Evolutionary conservation across 1,140 invertebrate genomes (phyloP), one percentile per base, ranked within the genome.

Genomic region (Drosophila subpulchrella): DNA sequence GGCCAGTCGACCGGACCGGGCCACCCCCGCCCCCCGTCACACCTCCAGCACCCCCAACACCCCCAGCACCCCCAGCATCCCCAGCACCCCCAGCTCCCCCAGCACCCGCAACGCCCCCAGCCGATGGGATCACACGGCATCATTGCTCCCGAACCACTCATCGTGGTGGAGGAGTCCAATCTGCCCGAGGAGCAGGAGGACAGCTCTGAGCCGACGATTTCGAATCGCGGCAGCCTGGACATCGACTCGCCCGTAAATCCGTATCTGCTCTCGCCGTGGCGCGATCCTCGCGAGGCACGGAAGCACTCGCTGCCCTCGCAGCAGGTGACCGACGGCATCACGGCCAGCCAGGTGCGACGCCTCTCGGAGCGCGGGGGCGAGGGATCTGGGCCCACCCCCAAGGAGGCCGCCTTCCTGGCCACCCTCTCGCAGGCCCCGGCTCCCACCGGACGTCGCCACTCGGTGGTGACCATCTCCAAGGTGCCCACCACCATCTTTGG

Each of bases 221-320:
- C 94, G 3, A 94, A 95, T 1, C 93, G 94, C 11, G 93, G 94
- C 55, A 95, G 94, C 71, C 90, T 95, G 30, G 95, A 96, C 75
- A 95, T 95, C 41, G 96, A 96, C 86, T 96, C 95, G 0, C 96
- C 96, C 20, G 94, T 95, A 42, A 96, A 97, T 92, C 96, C 96
- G 0, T 96, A 96, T 93, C 93, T 97, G 34, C 92, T 97, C 8
- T 97, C 96, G 4, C 96, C 96, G 1, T 97, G 96, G 94, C 93
- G 96, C 30, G 95, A 95, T 74, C 92, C 92, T 0, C 83, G 93
- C 36, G 95, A 95, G 61, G 94, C 95, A 2, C 94, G 96, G 54
- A 97, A 97, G 86, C 95, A 96, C 78, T 97, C 96, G 7, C 92
- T 97, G 73, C 96, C 96, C 2, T 96, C 96, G 0, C 96, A 96